A percentile compares a stretch with the other conserved stretches of the same genome.
Evolutionary conservation across 2,113 vertebrate species (phyloP).

Genomic region (Xyrauchen texanus): DNA sequence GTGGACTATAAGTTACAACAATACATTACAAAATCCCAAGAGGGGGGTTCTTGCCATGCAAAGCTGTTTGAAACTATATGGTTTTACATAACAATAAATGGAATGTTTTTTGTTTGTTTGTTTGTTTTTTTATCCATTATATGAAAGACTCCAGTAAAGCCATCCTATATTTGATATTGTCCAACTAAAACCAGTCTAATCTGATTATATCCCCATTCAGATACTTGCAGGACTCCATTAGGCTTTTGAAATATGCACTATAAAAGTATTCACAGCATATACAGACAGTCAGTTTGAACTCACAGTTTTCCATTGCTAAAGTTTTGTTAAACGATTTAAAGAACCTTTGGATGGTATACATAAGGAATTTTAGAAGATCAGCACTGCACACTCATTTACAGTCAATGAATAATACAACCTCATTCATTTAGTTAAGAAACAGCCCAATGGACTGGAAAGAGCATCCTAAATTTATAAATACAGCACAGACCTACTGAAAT

Average conservation of each 20-base stretch:
- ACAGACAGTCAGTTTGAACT: too few relatives aligned
- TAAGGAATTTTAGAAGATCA: background rate
- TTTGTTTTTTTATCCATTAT: background rate
- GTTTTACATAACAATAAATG: slow-evolving; percentile 3
- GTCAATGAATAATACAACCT: background rate
- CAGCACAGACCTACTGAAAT: background rate
- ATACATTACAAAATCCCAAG: background rate
- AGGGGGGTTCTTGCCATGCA: slow-evolving; percentile 5
- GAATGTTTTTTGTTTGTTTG: background rate
- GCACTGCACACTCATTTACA: slow-evolving; percentile 7
- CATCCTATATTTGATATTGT: background rate
- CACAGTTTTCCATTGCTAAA: too few relatives aligned
- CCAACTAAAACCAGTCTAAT: background rate
- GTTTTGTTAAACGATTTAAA: background rate
- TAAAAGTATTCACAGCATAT: background rate
- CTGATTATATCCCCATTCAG: background rate
- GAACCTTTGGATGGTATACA: background rate
- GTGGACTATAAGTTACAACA: background rate
- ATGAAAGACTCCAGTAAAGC: background rate
- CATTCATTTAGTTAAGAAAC: background rate
- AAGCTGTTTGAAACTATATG: background rate
- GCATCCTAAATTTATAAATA: slow-evolving; percentile 1
- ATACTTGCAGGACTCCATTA: too few relatives aligned
- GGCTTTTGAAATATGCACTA: background rate
- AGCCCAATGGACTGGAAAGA: background rate